Base-by-base conservation (phyloP, 2,797 vertebrate genomes). In the Florisuga fusca region DNA sequence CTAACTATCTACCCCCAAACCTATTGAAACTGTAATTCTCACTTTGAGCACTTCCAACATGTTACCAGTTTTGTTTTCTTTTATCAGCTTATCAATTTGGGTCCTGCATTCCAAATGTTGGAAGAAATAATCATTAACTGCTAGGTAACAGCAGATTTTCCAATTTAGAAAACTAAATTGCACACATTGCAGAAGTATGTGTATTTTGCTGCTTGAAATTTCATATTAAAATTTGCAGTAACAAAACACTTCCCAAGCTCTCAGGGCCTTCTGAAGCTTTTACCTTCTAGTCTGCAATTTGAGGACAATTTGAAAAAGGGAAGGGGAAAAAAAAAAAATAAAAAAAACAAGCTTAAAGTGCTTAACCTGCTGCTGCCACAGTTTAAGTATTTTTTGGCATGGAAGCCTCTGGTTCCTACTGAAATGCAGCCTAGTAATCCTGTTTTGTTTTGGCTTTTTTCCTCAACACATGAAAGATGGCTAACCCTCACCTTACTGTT, bases 11-110 rank as follows among this genome's bases (percentile, higher is more conserved):
- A 96, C 90, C 94, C 87, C 94, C 96, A 97, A 96, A 96, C 93
- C 96, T 91, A 97, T 91, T 95, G 96, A 97, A 97, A 98, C 97
- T 96, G 84, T 95, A 97, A 97, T 97, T 98, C 97, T 97, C 96
- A 93, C 81, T 97, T 96, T 91, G 89, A 97, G 94, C 83, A 96
- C 81, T 97, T 96, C 93, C 95, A 97, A 89, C 48, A 88, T 51
- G 55, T 84, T 96, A 87, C 94, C 94, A 86, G 94, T 97, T 97
- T 97, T 98, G 96, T 97, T 97, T 97, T 95, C 87, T 96, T 97
- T 96, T 96, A 97, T 95, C 95, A 93, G 96, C 89, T 95, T 97
- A 97, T 95, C 94, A 96, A 96, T 96, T 95, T 97, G 96, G 92
- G 96, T 97, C 94, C 87, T 95, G 93, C 94, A 94, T 96, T 96